phyloP scores from a whole-genome alignment of 2,797 vertebrate species.

The Valencia hispanica region DNA sequence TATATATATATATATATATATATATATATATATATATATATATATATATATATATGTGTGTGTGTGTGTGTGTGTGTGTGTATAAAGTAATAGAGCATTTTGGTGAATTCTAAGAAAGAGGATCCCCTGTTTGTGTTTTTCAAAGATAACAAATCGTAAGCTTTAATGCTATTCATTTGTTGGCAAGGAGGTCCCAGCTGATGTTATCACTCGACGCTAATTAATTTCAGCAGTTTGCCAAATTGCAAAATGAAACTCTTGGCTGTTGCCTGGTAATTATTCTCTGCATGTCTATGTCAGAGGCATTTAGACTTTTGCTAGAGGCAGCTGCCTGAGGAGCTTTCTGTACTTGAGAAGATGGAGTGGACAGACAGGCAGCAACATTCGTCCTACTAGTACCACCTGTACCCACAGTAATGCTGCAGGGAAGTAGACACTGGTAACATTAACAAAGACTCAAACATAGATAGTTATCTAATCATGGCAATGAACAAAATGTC shows the following conservation, averaged over 20 bases:
- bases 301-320: constrained; percentile 35
- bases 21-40: no score
- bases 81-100: no score
- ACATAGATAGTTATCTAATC: constrained; percentile 5
- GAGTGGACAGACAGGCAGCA: neutral
- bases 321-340: constrained; percentile 24
- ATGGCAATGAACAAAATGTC: constrained; percentile 1
- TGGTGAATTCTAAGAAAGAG: neutral
- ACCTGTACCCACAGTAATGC: neutral
- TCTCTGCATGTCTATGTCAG: constrained; percentile 41
- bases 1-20: no score
- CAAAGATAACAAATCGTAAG: neutral
- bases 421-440: neutral
- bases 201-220: constrained; percentile 46
- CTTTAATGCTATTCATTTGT: constrained; percentile 15
- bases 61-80: no score
- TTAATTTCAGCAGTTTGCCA: constrained; percentile 52
- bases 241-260: constrained; percentile 48
- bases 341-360: constrained; percentile 13
- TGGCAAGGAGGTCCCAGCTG: constrained; percentile 14
- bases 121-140: neutral
- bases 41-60: no score
- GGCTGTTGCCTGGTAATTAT: constrained; percentile 41
- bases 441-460: neutral
- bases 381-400: neutral